phyloP scores from a whole-genome alignment of 2,888 invertebrate genomes.

The Zaprionus lineosus region DNA sequence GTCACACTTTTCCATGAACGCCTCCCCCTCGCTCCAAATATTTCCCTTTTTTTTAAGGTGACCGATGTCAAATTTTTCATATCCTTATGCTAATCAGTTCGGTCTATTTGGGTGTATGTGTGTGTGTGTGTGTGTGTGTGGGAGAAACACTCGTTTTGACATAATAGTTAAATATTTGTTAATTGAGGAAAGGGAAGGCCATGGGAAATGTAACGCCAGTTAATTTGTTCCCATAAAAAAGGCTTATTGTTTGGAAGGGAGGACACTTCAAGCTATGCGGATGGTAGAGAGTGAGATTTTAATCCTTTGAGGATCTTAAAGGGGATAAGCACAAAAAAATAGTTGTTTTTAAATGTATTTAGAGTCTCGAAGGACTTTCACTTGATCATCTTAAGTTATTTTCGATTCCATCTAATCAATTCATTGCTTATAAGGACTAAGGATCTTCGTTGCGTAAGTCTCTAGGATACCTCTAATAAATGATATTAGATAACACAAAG shows the following conservation, averaged over 20 bases:
- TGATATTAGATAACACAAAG: slow-evolving; percentile 34
- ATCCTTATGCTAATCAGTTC: slow-evolving; percentile 72
- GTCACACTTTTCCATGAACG: slow-evolving; percentile 51
- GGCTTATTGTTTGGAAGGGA: too few species aligned
- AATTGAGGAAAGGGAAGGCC: slow-evolving; percentile 25
- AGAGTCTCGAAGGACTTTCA: too few species aligned
- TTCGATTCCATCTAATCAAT: too few species aligned
- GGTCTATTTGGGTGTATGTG: background rate
- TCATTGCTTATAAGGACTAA: too few species aligned
- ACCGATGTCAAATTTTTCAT: slow-evolving; percentile 47
- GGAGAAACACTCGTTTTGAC: slow-evolving; percentile 37
- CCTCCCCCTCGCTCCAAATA: too few species aligned
- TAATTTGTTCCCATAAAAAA: slow-evolving; percentile 32
- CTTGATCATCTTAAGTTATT: too few species aligned
- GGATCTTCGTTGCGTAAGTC: too few species aligned
- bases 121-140: slow-evolving; percentile 41
- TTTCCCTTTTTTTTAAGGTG: slow-evolving; percentile 12
- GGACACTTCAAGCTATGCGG: too few species aligned
- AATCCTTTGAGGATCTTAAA: too few species aligned
- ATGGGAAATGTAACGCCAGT: slow-evolving; percentile 34
- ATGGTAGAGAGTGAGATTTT: too few species aligned
- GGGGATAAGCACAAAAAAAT: too few species aligned
- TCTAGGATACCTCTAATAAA: slow-evolving; percentile 17
- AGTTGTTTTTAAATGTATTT: too few species aligned
- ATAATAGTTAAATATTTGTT: slow-evolving; percentile 52